Evolutionary conservation across 2,888 invertebrate species (phyloP).

Genomic region (Eucera pruinosa): DNA sequence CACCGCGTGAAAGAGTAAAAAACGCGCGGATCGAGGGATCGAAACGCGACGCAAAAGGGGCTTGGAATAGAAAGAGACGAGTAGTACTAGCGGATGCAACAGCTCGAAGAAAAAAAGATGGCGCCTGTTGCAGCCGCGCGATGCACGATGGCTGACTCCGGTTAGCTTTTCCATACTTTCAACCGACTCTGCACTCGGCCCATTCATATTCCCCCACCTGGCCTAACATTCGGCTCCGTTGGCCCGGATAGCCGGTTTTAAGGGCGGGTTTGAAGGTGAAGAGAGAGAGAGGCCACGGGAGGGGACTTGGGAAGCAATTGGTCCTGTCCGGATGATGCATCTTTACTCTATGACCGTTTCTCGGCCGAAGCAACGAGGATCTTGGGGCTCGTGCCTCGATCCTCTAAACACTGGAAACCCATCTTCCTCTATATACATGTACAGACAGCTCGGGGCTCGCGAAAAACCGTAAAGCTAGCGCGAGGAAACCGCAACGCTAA

Average conservation of each 20-base stretch:
- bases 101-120: slow-evolving; percentile 60
- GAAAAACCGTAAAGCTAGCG: slow-evolving; percentile 71
- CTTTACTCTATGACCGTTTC: slow-evolving; percentile 52
- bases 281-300: slow-evolving; percentile 60
- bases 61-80: too few relatives aligned
- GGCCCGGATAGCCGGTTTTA: slow-evolving; percentile 39
- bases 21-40: not conserved
- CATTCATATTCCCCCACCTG: slow-evolving; percentile 22
- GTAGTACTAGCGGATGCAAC: slow-evolving; percentile 27
- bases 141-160: slow-evolving; percentile 62
- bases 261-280: slow-evolving; percentile 72
- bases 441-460: slow-evolving; percentile 55
- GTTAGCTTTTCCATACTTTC: slow-evolving; percentile 63
- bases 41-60: too few relatives aligned
- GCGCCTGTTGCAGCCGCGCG: slow-evolving; percentile 65
- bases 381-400: slow-evolving; percentile 66
- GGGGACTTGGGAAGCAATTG: slow-evolving; percentile 60
- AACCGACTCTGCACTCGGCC: slow-evolving; percentile 39
- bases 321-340: slow-evolving; percentile 59
- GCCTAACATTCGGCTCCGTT: slow-evolving; percentile 43
- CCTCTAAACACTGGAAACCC: slow-evolving; percentile 77
- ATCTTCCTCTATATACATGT: slow-evolving; percentile 59
- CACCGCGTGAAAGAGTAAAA: slow-evolving; percentile 8
- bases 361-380: slow-evolving; percentile 54
- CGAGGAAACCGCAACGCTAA: not conserved